A percentile compares a stretch with the other conserved stretches of the same genome.
phyloP scores from a whole-genome alignment of 2,888 invertebrate species.

The Exocentrus adspersus region DNA sequence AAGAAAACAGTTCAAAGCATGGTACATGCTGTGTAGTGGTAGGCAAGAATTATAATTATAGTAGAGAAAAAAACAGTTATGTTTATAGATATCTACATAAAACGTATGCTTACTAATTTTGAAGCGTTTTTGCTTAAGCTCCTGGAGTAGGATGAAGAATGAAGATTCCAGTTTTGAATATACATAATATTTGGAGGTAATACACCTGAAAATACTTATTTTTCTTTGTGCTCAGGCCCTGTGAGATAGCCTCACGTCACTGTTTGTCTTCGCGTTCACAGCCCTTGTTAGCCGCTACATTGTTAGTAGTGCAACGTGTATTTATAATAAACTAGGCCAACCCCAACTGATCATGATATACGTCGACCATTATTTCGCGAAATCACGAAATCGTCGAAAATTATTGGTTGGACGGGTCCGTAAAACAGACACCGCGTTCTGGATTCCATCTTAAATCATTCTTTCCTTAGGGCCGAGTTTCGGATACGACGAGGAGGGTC shows the following conservation, averaged over 20 bases:
- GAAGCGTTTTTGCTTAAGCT: too few relatives aligned
- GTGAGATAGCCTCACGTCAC: not conserved
- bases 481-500: slow-evolving; percentile 54
- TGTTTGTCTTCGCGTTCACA: not conserved
- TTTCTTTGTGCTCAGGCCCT: too few relatives aligned
- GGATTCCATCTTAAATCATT: slow-evolving; percentile 38
- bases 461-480: slow-evolving; percentile 50
- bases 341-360: slow-evolving; percentile 50
- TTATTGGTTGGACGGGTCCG: slow-evolving; percentile 49
- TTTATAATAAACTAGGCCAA: slow-evolving; percentile 54
- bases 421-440: slow-evolving; percentile 27
- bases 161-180: too few relatives aligned
- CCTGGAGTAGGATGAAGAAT: too few relatives aligned
- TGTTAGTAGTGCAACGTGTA: slow-evolving; percentile 31
- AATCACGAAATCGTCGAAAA: slow-evolving; percentile 57
- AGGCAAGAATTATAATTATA: too few relatives aligned
- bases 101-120: too few relatives aligned
- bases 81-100: not conserved
- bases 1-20: too few relatives aligned
- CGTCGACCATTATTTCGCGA: slow-evolving; percentile 52
- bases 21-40: too few relatives aligned
- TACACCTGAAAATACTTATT: too few relatives aligned
- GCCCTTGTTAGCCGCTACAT: slow-evolving; percentile 1
- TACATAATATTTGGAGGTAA: too few relatives aligned
- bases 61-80: not conserved